A percentile compares a stretch with the other conserved stretches of the same genome.
These are phyloP conservation scores for Augiades crinisus DNA, from an alignment of 2,888 invertebrate genomes.

Conservation along the genomic window DNA sequence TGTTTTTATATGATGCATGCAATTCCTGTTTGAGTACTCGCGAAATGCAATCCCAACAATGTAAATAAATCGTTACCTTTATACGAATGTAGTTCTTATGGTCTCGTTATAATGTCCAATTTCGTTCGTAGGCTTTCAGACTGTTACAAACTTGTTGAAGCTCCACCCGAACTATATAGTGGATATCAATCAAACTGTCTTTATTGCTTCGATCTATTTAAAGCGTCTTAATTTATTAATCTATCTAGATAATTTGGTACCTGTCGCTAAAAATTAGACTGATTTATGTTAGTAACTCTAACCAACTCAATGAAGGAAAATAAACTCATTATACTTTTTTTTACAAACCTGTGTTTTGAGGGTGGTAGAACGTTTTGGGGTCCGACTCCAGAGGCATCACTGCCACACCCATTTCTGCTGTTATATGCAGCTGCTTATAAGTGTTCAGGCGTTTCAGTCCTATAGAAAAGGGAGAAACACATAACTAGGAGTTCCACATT, in stretches of 20 bases:
- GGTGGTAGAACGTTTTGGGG: no score
- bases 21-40: neutral
- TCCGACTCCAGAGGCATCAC: no score
- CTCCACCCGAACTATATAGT: slow-evolving; percentile 25
- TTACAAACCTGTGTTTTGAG: no score
- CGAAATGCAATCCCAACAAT: slow-evolving; percentile 18
- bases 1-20: slow-evolving; percentile 10
- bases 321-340: no score
- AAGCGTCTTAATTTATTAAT: slow-evolving; percentile 11
- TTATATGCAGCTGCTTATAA: no score
- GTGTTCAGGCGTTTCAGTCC: no score
- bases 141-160: slow-evolving; percentile 11
- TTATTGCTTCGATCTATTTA: neutral
- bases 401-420: no score
- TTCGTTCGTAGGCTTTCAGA: neutral
- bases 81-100: neutral
- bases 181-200: slow-evolving; percentile 18
- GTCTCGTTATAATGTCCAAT: neutral
- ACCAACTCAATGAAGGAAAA: no score
- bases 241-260: slow-evolving; percentile 2
- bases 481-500: no score
- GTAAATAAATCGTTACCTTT: slow-evolving; percentile 11
- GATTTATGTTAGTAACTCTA: no score
- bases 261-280: neutral
- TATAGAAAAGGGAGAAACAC: no score